Base-by-base conservation (phyloP, 2,113 vertebrate genomes). In the Chinchilla lanigera region DNA sequence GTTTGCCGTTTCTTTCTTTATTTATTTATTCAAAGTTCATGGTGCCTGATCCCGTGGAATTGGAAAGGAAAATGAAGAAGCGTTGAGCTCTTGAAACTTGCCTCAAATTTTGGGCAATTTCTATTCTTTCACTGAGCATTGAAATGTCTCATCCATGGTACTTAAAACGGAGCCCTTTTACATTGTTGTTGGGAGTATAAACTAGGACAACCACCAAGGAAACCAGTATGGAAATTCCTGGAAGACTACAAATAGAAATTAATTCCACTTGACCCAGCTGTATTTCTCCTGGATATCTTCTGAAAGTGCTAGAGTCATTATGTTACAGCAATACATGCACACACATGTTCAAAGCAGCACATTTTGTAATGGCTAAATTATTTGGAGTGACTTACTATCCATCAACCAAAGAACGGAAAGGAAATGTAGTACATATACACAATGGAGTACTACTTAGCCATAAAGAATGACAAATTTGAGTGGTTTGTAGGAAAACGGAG, bases 261-360 rank as follows among this genome's bases (percentile, higher is more conserved):
- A 75, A 28, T 47, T 47, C 41, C 73, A 26, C 7, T 7, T 13
- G 24, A 75, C 73, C 10, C 73, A 28, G 24, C 24, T 75, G 11
- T 7, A 2, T 26, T n/a, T 69, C 65, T 13, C 33, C 65, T 13
- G 63, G 13, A 0, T 7, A n/a, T 35, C 65, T 67, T 33, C 13
- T 38, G 67, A 69, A 75, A 28, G 24, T 28, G 11, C 11, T 28
- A 3, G 13, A 14, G 73, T 16, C 73, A 14, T 28, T 4, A 2
- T 6, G 12, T 13, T 14, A 28, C 41, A 44, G 24, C 0, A 11
- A 6, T 28, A 2, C 12, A 7, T 7, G 12, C 5, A 6, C 24
- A 10, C 71, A 38, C 41, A 4, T 13, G 41, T 75, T 28, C 22
- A 28, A 28, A 75, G 41, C 24, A 47, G 73, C 24, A 28, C 12